These are phyloP conservation scores for Pogonognathellus flavescens DNA, from an alignment of 1,140 invertebrate genomes.

Conservation along the genomic window DNA sequence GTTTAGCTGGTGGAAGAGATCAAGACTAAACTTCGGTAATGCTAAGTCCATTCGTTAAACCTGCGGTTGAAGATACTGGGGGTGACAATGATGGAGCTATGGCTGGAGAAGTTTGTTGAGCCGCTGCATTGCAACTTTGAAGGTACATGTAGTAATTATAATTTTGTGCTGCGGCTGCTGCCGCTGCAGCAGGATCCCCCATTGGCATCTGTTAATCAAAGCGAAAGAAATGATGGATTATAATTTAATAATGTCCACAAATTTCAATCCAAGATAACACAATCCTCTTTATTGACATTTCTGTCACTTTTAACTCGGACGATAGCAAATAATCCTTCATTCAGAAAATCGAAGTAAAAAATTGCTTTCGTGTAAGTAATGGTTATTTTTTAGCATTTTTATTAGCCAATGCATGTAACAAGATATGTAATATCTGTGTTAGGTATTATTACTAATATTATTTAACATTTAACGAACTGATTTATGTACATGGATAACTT, in stretches of 20 bases:
- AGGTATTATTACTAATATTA: too few relatives aligned
- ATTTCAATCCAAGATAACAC: too few relatives aligned
- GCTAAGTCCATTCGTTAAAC: slow-evolving; percentile 36
- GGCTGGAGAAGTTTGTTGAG: slow-evolving; percentile 57
- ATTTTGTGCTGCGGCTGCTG: slow-evolving; percentile 72
- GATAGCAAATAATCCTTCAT: too few relatives aligned
- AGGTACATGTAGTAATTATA: slow-evolving; percentile 81
- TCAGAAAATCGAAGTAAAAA: too few relatives aligned
- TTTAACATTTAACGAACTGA: too few relatives aligned
- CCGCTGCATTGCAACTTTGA: slow-evolving; percentile 64
- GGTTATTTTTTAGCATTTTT: too few relatives aligned
- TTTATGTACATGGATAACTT: too few relatives aligned
- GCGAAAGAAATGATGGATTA: neutral
- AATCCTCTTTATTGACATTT: too few relatives aligned
- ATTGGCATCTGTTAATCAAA: slow-evolving; percentile 61
- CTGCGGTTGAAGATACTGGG: slow-evolving; percentile 52
- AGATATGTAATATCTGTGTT: too few relatives aligned
- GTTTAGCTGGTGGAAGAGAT: neutral
- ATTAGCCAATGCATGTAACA: too few relatives aligned
- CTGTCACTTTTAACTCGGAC: too few relatives aligned
- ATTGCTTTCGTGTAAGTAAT: too few relatives aligned
- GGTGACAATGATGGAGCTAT: slow-evolving; percentile 59
- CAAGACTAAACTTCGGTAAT: slow-evolving; percentile 37
- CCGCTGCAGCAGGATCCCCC: slow-evolving; percentile 57
- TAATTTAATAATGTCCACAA: neutral